phyloP scores from a whole-genome alignment of 2,888 invertebrate species.

The Papilio elwesi region DNA sequence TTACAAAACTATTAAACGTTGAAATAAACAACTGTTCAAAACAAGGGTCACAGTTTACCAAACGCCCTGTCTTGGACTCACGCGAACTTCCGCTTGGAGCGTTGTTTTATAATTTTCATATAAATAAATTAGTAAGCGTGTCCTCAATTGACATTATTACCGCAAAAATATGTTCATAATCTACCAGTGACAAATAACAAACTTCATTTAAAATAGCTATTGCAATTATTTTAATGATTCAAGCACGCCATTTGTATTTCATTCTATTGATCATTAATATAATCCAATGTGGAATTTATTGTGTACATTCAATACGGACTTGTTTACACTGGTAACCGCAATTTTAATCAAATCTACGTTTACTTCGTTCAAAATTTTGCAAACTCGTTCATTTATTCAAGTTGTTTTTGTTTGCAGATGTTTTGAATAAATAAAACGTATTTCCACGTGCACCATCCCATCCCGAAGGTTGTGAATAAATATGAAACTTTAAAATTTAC shows the following conservation, averaged over 20 bases:
- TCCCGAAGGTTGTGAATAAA: conserved; percentile 7
- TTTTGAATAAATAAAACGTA: conserved; percentile 22
- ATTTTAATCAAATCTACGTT: conserved; percentile 19
- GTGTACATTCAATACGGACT: conserved; percentile 8
- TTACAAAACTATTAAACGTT: too few relatives aligned
- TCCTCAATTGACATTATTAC: neutral
- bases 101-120: neutral
- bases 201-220: neutral
- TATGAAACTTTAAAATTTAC: neutral
- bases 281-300: conserved; percentile 8
- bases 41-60: too few relatives aligned
- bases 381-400: conserved; percentile 9
- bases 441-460: conserved; percentile 5
- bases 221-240: neutral
- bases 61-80: too few relatives aligned
- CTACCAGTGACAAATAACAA: neutral
- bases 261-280: neutral
- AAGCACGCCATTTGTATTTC: neutral
- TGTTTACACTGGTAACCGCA: conserved; percentile 9
- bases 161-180: neutral
- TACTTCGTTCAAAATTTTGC: neutral
- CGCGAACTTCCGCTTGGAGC: too few relatives aligned
- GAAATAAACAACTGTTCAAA: too few relatives aligned
- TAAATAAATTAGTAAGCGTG: neutral
- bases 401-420: conserved; percentile 21